These are phyloP conservation scores for Enhydra lutris DNA, from an alignment of 2,113 vertebrate species.

Conservation along the genomic window DNA sequence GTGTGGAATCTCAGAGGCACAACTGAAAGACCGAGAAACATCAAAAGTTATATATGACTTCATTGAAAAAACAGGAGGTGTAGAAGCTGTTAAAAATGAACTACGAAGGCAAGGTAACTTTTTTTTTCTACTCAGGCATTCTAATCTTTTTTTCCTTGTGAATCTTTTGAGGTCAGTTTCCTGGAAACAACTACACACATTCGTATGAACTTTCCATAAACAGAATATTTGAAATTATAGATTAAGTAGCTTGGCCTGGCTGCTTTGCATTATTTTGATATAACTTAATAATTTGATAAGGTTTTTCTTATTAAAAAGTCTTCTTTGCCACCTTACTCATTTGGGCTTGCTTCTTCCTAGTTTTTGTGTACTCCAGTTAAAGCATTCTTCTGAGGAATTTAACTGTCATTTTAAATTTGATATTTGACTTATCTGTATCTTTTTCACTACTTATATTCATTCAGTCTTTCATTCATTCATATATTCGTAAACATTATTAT, in stretches of 20 bases:
- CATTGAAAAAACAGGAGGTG: slow-evolving; percentile 98
- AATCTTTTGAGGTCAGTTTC: neutral
- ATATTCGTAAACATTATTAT: neutral
- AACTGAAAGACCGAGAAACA: slow-evolving; percentile 98
- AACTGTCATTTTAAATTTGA: neutral
- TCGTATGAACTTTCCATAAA: neutral
- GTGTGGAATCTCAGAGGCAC: slow-evolving; percentile 98
- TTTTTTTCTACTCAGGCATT: slow-evolving; percentile 48
- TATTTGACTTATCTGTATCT: slow-evolving; percentile 4
- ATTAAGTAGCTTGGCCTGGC: neutral
- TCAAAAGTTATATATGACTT: slow-evolving; percentile 99
- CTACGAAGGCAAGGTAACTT: slow-evolving; percentile 94
- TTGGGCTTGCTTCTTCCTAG: neutral
- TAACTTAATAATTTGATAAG: neutral
- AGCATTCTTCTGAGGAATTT: neutral
- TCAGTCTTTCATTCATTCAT: neutral
- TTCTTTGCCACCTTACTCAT: neutral
- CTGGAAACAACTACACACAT: neutral
- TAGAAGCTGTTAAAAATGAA: slow-evolving; percentile 98
- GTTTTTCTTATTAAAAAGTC: neutral
- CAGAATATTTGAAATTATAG: neutral
- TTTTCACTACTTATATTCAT: neutral
- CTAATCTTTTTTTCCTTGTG: neutral
- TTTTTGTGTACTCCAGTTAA: neutral
- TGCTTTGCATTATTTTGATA: neutral